phyloP scores from a whole-genome alignment of 2,113 vertebrate genomes.

The Silurus glanis region DNA sequence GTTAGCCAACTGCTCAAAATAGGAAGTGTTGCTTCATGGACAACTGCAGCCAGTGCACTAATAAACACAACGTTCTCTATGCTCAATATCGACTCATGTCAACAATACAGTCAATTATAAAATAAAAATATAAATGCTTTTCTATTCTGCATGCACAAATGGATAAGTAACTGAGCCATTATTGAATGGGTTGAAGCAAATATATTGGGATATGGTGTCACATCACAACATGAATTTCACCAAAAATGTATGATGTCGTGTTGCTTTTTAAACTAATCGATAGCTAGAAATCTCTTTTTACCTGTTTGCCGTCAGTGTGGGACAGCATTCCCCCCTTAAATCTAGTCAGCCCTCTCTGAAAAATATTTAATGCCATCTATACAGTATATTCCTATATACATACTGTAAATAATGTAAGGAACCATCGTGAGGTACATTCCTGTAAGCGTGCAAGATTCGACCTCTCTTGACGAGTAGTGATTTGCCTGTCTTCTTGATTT shows the following conservation, averaged over 20 bases:
- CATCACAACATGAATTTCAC: background rate
- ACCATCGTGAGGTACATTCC: background rate
- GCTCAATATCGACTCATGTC: background rate
- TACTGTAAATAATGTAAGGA: background rate
- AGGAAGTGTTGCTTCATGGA: conserved; percentile 9
- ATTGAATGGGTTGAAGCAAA: background rate
- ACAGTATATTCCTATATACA: background rate
- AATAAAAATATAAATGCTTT: background rate
- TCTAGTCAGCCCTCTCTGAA: background rate
- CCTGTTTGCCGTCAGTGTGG: background rate
- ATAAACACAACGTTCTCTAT: conserved; percentile 9
- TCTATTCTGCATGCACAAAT: background rate
- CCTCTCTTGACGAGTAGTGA: conserved; percentile 13
- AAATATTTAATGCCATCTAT: background rate
- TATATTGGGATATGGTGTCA: background rate
- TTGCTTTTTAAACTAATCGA: background rate
- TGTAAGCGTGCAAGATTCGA: background rate
- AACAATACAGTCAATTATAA: background rate
- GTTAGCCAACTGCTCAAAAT: conserved; percentile 13
- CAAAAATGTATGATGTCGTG: background rate
- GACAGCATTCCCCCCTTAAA: background rate
- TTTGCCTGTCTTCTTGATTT: conserved; percentile 31
- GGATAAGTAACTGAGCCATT: background rate
- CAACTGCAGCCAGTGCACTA: background rate
- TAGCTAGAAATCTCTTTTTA: background rate